Percentiles rank a stretch among this genome's conserved stretches.
These are phyloP conservation scores for Cyrtonyx montezumae DNA, from an alignment of 2,113 vertebrate species.

Conservation along the genomic window DNA sequence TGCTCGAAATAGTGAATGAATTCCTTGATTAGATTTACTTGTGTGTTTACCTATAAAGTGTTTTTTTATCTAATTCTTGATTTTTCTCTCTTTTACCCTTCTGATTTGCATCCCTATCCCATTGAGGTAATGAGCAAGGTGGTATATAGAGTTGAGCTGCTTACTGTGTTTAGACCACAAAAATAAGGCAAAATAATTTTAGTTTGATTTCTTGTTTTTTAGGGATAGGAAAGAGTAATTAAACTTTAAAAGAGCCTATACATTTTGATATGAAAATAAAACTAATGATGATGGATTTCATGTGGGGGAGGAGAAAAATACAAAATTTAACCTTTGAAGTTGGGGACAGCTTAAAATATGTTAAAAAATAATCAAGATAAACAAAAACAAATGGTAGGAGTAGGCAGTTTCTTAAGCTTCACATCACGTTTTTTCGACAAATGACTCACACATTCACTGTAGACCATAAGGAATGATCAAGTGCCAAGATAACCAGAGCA, in stretches of 20 bases:
- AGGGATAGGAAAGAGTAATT: neutral
- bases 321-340: neutral
- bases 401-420: neutral
- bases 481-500: neutral
- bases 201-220: neutral
- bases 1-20: neutral
- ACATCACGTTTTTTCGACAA: neutral
- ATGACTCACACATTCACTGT: neutral
- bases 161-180: neutral
- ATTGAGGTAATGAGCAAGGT: fast-evolving
- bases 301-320: neutral
- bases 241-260: neutral
- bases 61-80: neutral
- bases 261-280: neutral
- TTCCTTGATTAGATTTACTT: neutral
- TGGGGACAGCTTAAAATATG: neutral
- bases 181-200: neutral
- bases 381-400: neutral
- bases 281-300: neutral
- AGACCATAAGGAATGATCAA: neutral
- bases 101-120: neutral
- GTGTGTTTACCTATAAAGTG: neutral
- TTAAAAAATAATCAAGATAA: neutral
- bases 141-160: neutral
- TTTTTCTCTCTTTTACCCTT: neutral